These are phyloP conservation scores for Megaceryle torquata DNA, from an alignment of 2,113 vertebrate genomes.

Conservation along the genomic window DNA sequence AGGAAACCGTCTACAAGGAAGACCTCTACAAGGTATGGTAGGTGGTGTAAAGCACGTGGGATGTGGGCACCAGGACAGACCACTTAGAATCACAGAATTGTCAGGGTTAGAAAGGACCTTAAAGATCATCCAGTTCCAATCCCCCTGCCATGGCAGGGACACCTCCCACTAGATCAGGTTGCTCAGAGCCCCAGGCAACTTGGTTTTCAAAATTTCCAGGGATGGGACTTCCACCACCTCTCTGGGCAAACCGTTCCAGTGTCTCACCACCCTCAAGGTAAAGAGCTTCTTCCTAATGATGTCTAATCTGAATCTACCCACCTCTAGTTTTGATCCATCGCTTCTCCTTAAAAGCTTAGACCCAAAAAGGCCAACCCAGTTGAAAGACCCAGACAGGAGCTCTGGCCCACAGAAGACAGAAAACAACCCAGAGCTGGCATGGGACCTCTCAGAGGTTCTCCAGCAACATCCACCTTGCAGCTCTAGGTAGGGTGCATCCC, in stretches of 20 bases:
- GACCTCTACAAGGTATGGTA: accelerated
- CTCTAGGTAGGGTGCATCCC: not conserved
- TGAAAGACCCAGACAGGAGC: not conserved
- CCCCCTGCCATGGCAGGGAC: too few relatives aligned
- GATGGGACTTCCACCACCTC: too few relatives aligned
- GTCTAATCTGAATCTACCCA: too few relatives aligned
- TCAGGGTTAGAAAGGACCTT: too few relatives aligned
- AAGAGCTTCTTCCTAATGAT: too few relatives aligned
- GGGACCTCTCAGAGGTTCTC: not conserved
- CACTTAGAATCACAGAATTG: not conserved
- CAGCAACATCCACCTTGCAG: not conserved
- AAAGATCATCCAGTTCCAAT: too few relatives aligned
- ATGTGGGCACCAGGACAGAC: not conserved
- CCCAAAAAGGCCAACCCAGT: not conserved
- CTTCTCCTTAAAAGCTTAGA: not conserved
- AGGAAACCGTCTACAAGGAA: accelerated
- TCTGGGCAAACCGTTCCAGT: too few relatives aligned
- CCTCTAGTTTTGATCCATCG: not conserved
- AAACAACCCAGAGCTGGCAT: accelerated
- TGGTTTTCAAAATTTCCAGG: too few relatives aligned
- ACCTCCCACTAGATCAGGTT: too few relatives aligned
- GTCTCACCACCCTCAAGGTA: too few relatives aligned
- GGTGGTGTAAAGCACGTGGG: not conserved
- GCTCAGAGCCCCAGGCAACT: too few relatives aligned
- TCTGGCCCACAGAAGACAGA: not conserved